Conservation (phyloP, 2,888 invertebrate species). For the Rambutsinella grinnellia region DNA sequence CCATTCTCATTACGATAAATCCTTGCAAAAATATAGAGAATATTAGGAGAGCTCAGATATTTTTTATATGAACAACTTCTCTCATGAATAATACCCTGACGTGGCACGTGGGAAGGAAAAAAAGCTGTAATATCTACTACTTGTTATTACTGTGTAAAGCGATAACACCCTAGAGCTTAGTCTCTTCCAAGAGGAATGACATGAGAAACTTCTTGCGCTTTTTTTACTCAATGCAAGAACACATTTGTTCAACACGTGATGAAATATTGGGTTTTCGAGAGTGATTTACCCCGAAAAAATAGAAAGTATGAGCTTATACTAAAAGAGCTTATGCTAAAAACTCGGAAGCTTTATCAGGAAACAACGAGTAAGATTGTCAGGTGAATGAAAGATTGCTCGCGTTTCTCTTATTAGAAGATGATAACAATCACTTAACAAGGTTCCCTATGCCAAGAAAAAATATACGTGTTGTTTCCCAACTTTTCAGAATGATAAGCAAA, state of each 20-base stretch:
- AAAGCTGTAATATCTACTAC: too few relatives aligned
- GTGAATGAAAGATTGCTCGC: slow-evolving; percentile 28
- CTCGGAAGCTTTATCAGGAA: neutral
- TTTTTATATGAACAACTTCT: too few relatives aligned
- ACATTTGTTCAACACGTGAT: slow-evolving; percentile 3
- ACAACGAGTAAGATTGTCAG: slow-evolving; percentile 7
- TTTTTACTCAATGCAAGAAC: neutral
- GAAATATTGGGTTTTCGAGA: neutral
- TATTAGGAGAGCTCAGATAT: too few relatives aligned
- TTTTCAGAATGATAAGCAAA: too few relatives aligned
- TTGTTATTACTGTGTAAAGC: too few relatives aligned
- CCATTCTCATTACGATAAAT: too few relatives aligned
- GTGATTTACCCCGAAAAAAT: neutral
- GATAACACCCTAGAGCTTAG: too few relatives aligned
- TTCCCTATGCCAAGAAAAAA: neutral
- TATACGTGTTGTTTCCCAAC: neutral
- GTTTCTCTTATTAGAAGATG: neutral
- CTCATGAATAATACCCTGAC: too few relatives aligned
- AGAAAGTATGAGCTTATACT: neutral
- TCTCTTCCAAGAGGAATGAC: neutral
- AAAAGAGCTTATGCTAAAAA: too few relatives aligned
- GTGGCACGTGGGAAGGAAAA: too few relatives aligned
- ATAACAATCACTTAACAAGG: neutral
- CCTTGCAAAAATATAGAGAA: too few relatives aligned
- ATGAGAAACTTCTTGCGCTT: neutral